Conservation (phyloP, 2,797 vertebrate genomes). For the Chelon auratus region DNA sequence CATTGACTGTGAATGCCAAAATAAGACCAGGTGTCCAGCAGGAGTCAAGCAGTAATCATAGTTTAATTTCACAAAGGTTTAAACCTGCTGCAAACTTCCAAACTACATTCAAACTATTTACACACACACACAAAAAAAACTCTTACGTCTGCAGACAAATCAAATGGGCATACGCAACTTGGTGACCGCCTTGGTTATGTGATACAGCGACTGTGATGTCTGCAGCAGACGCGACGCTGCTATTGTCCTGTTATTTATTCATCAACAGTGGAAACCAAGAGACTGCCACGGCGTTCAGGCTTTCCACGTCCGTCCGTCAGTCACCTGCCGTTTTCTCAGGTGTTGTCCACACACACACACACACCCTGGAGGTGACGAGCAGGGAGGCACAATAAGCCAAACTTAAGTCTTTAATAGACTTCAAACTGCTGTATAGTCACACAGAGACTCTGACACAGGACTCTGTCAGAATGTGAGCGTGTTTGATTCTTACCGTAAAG, state of each 20-base stretch:
- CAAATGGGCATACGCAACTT: constrained; percentile 17
- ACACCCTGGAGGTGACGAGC: background rate
- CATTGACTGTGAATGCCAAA: background rate
- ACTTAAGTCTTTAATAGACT: constrained; percentile 27
- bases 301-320: constrained; percentile 35
- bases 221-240: constrained; percentile 69
- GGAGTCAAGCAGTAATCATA: background rate
- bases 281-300: constrained; percentile 42
- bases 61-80: too few relatives aligned
- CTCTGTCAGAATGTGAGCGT: background rate
- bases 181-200: constrained; percentile 51
- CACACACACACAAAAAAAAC: background rate
- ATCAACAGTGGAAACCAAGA: constrained; percentile 75
- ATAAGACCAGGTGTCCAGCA: background rate
- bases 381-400: constrained; percentile 3
- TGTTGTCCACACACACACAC: constrained; percentile 27
- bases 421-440: constrained; percentile 17
- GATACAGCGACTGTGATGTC: constrained; percentile 68
- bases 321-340: constrained; percentile 61
- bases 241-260: constrained; percentile 80
- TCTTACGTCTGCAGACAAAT: background rate
- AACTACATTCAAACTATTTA: background rate
- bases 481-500: background rate
- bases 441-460: background rate
- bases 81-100: too few relatives aligned